Percentiles rank a stretch among this genome's conserved stretches.
Conservation (phyloP, 2,888 invertebrate species). For the Agriopis leucophaearia region DNA sequence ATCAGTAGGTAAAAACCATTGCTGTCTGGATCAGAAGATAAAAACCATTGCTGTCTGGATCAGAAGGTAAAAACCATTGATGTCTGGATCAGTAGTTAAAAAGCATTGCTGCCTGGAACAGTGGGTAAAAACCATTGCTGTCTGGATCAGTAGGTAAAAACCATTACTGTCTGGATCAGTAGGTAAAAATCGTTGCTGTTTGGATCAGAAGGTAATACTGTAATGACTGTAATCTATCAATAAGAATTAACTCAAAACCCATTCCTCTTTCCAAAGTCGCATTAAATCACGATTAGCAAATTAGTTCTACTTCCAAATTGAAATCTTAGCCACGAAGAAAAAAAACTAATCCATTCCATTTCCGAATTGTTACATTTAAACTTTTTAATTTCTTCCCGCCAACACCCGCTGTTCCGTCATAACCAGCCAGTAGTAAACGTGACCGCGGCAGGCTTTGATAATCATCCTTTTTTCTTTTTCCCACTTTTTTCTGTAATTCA, state of each 20-base stretch:
- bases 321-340: conserved; percentile 42
- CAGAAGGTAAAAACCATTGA: no score
- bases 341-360: conserved; percentile 57
- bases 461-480: conserved; percentile 72
- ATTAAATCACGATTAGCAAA: conserved; percentile 57
- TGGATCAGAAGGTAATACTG: not conserved
- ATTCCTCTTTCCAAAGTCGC: conserved; percentile 10
- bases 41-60: no score
- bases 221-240: conserved; percentile 11
- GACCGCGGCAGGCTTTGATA: conserved; percentile 83
- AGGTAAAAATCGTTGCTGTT: not conserved
- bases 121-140: no score
- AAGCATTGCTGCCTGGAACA: no score
- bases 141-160: conserved; percentile 5
- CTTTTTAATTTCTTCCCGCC: conserved; percentile 73
- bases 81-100: no score
- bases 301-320: conserved; percentile 58
- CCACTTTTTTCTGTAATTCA: conserved; percentile 74
- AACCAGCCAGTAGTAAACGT: conserved; percentile 76
- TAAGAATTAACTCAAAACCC: conserved; percentile 23
- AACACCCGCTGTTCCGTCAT: conserved; percentile 81
- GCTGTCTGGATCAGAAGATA: no score
- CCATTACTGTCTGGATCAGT: not conserved
- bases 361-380: conserved; percentile 64
- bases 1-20: no score